Conservation (phyloP, 2,888 invertebrate genomes). For the Doris montereyensis region DNA sequence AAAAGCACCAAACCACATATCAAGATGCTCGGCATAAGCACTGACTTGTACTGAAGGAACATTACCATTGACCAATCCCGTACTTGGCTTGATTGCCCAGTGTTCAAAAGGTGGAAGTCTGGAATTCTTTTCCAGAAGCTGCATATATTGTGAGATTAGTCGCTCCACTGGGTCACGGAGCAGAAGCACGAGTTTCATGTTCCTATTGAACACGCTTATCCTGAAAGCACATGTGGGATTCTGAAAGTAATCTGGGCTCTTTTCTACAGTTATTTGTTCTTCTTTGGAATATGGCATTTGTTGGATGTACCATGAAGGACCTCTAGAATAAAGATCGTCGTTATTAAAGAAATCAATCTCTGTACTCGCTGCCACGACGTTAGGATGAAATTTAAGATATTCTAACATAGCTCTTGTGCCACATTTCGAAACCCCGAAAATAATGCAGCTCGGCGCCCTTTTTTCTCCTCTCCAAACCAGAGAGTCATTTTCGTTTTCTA, state of each 20-base stretch:
- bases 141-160: conserved; percentile 40
- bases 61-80: not conserved
- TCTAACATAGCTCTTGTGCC: conserved; percentile 34
- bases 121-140: conserved; percentile 21
- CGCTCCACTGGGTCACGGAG: conserved; percentile 37
- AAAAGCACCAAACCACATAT: conserved; percentile 20
- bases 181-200: conserved; percentile 20
- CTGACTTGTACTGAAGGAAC: conserved; percentile 12
- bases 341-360: conserved; percentile 35
- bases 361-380: conserved; percentile 8
- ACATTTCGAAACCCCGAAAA: conserved; percentile 37
- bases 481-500: too few species aligned
- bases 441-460: conserved; percentile 22
- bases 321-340: not conserved
- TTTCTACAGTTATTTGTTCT: conserved; percentile 31
- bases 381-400: conserved; percentile 32
- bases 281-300: conserved; percentile 31
- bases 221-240: not conserved
- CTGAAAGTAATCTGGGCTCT: conserved; percentile 38
- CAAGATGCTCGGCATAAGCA: conserved; percentile 20
- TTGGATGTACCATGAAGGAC: conserved; percentile 25
- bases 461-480: not conserved
- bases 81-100: conserved; percentile 17
- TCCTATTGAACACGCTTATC: conserved; percentile 3
- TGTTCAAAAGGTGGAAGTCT: conserved; percentile 17